Base-by-base conservation (phyloP, 2,888 invertebrate genomes). In the Schrankia costaestrigalis region DNA sequence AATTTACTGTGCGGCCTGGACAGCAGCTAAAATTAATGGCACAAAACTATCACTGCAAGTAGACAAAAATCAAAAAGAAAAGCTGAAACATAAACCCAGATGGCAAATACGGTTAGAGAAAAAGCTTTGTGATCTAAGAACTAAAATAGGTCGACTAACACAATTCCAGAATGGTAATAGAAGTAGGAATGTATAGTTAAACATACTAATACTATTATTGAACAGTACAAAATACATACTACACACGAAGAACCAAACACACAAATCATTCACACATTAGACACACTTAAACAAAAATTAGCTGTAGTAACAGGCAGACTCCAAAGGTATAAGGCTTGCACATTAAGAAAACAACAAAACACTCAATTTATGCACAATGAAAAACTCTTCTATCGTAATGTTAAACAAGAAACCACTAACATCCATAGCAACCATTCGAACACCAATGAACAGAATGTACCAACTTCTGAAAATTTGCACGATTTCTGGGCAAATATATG, bases 251-350 rank as follows among this genome's bases (percentile, higher is more conserved):
- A 23, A 7, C 23, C 11, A 4, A 23, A 23, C 11, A 3, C 23
- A 23, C 23, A 23, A 2, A 4, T 11, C 9, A 23, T 9, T 10
- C 23, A 23, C 23, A 10, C 11, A 2, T 11, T 35, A 25, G 35
- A 35, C n/a, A 35, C 30, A 5, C 31, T 35, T 14, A 35, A 35
- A 11, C 35, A 35, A 21, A 35, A 35, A 24, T 26, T 35, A 2
- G 18, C 15, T 7, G 25, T n/a, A n/a, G n/a, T n/a, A n/a, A n/a
- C n/a, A n/a, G n/a, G n/a, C n/a, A n/a, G n/a, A n/a, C n/a, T n/a
- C n/a, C n/a, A n/a, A n/a, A n/a, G n/a, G 9, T 19, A 19, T 7
- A 7, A 19, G 9, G 8, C 3, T n/a, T 11, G 13, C 15, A 30
- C 11, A 26, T n/a, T 35, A 26, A 7, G 22, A 6, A n/a, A 22